Conservation (phyloP, 92 coral and sea anemone species). For the Epizoanthus stellaris region DNA sequence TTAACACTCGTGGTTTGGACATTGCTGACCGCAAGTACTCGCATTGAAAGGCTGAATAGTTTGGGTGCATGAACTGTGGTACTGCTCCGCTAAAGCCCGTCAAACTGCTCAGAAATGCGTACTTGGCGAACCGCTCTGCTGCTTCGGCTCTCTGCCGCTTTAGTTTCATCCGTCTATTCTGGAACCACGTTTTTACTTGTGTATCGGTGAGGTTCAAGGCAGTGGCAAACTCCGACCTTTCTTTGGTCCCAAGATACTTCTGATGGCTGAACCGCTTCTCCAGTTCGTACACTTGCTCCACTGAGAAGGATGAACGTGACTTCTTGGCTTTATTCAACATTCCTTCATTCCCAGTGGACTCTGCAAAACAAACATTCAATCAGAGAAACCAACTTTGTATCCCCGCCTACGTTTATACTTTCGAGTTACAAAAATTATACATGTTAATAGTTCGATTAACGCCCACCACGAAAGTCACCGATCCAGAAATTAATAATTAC, state of each 20-base stretch:
- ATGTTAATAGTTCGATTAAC: neutral
- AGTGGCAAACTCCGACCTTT: conserved; percentile 56
- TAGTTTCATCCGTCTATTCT: conserved; percentile 72
- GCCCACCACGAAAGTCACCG: conserved; percentile 11
- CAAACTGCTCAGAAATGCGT: conserved; percentile 46
- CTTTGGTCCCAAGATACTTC: conserved; percentile 65
- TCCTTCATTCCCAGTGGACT: conserved; percentile 36
- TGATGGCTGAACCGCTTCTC: conserved; percentile 62
- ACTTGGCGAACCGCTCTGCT: conserved; percentile 42
- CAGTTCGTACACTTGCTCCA: conserved; percentile 58
- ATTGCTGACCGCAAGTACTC: conserved; percentile 17
- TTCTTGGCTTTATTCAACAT: conserved; percentile 48
- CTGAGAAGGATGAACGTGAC: conserved; percentile 63
- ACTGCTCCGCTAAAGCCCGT: conserved; percentile 16
- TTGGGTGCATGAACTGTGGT: conserved; percentile 32
- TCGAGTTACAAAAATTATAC: neutral
- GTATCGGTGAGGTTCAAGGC: conserved; percentile 58
- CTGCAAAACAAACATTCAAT: conserved; percentile 45
- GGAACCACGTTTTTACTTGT: conserved; percentile 71
- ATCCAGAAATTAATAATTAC: neutral
- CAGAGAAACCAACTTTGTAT: neutral
- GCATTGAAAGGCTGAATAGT: conserved; percentile 28
- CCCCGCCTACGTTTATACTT: conserved; percentile 20
- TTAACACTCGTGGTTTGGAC: conserved; percentile 31
- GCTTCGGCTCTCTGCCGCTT: conserved; percentile 54